Evolutionary conservation across 2,113 vertebrate genomes (phyloP).

Genomic region (Phyllopteryx taeniolatus): DNA sequence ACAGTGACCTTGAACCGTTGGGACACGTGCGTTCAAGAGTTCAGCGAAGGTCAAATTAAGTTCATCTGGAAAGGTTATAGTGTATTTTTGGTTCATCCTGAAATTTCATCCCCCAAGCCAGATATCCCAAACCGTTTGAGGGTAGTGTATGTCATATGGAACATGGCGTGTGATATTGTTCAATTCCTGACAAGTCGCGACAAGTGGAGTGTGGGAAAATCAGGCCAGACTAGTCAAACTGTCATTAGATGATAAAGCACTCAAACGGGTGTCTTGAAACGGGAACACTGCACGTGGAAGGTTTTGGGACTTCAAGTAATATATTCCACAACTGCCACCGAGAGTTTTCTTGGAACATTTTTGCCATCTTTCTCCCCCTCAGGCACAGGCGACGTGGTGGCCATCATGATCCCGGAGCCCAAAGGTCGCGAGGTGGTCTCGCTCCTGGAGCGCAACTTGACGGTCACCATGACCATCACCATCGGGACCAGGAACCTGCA

Average conservation of each 20-base stretch:
- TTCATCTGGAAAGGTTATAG: background rate
- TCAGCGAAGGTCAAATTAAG: background rate
- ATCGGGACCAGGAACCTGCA: slow-evolving; percentile 95
- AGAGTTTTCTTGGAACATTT: background rate
- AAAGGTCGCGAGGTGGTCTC: slow-evolving; percentile 89
- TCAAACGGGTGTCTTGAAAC: background rate
- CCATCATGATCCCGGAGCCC: slow-evolving; percentile 96
- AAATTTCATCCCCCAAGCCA: background rate
- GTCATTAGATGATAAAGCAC: background rate
- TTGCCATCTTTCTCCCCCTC: background rate
- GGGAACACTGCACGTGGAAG: background rate
- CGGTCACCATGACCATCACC: slow-evolving; percentile 91
- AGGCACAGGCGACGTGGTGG: slow-evolving; percentile 91
- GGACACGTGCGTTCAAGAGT: background rate
- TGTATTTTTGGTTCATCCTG: no score
- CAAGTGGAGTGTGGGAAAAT: background rate
- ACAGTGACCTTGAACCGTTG: background rate
- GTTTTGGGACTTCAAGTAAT: background rate
- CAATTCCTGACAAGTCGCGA: background rate
- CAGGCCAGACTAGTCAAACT: background rate
- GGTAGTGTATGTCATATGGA: background rate
- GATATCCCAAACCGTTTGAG: background rate
- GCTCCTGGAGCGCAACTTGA: slow-evolving; percentile 88
- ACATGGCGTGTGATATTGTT: background rate
- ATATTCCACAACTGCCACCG: background rate